Evolutionary conservation across 2,797 vertebrate genomes (phyloP), one percentile per base, ranked within the genome.

Genomic region (Hydrophis major): DNA sequence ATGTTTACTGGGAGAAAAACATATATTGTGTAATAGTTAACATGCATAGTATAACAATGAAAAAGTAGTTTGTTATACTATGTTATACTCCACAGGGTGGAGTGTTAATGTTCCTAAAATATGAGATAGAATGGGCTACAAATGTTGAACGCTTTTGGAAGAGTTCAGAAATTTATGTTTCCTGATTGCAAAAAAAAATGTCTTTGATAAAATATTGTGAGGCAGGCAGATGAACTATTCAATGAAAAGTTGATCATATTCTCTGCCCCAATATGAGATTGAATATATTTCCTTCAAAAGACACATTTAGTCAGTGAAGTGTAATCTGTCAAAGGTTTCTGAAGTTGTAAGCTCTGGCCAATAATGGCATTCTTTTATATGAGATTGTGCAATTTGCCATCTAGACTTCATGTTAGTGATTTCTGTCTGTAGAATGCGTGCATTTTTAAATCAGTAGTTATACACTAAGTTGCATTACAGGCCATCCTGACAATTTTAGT

Each of bases 1-100:
- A 97, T 1, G 47, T 88, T 95, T 91, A 50, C 37, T 92, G 95
- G 95, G 93, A 95, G 89, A 37, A 90, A 88, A 94, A 94, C 61
- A 61, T 42, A 16, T 25, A n/a, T 20, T 86, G 27, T 56, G 60
- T 28, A 2, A n/a, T 11, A 3, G 6, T 87, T 74, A 90, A 11
- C 78, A 90, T 60, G 87, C 20, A 86, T 60, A 42, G 1, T 25
- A n/a, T 25, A 4, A 89, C 6, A 90, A 92, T 10, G 50, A 93
- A 2, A 0, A 90, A 0, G 42, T 0, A n/a, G 89, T 92, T 50
- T 50, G 50, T 50, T 50, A 50, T 50, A 50, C 50, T 50, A 50
- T 50, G 50, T 8, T 55, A 74, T 53, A 53, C 8, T 53, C 50
- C 50, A 92, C 12, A 57, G 55, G 28, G 37, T 6, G 42, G 53